Conservation (phyloP, 2,113 vertebrate genomes). For the Eurystomus gularis region DNA sequence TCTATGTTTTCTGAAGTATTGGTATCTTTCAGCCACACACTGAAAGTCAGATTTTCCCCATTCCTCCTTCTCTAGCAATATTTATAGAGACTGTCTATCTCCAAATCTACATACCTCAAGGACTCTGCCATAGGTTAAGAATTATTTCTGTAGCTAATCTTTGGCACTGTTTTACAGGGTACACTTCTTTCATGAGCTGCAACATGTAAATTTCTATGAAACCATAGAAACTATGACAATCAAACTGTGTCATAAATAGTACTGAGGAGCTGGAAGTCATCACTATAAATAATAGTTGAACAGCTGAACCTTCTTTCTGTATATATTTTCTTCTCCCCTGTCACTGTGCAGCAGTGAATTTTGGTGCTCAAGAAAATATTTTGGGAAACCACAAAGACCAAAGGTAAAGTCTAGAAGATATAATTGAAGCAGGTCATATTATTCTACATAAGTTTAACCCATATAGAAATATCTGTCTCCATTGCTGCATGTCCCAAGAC, state of each 20-base stretch:
- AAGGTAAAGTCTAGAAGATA: not conserved
- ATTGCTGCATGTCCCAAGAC: not conserved
- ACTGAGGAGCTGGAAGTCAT: not conserved
- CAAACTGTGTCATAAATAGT: constrained; percentile 15
- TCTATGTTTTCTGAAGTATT: not conserved
- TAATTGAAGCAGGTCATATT: not conserved
- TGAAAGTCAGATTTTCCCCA: not conserved
- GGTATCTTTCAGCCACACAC: too few relatives aligned
- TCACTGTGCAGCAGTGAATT: not conserved
- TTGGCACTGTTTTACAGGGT: not conserved
- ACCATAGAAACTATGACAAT: constrained; percentile 39
- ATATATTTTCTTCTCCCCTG: not conserved
- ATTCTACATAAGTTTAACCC: not conserved
- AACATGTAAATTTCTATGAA: constrained; percentile 10
- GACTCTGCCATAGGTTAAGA: not conserved
- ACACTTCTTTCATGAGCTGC: not conserved
- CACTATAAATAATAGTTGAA: not conserved
- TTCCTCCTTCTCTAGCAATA: not conserved
- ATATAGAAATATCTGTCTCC: not conserved
- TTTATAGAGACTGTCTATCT: not conserved
- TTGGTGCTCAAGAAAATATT: not conserved
- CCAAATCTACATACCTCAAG: not conserved
- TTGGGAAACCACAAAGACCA: not conserved
- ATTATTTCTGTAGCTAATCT: not conserved
- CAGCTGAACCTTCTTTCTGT: not conserved